These are phyloP conservation scores for Acleris literana DNA, from an alignment of 2,888 invertebrate genomes.

Conservation along the genomic window DNA sequence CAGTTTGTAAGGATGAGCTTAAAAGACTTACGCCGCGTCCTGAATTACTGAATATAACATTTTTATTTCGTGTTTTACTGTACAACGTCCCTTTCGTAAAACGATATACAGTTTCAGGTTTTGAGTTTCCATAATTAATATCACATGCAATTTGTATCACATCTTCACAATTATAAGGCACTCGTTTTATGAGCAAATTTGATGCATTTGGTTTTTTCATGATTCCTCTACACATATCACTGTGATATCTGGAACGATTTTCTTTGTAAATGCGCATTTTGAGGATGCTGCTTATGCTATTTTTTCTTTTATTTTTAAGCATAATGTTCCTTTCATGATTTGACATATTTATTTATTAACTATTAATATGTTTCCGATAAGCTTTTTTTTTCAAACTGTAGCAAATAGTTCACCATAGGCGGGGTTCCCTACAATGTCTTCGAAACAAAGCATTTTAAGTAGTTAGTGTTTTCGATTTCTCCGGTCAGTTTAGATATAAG, in stretches of 20 bases:
- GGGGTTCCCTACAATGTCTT: too few species aligned
- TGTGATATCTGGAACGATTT: neutral
- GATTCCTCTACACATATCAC: neutral
- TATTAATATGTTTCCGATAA: too few species aligned
- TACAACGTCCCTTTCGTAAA: neutral
- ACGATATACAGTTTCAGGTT: neutral
- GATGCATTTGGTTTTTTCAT: neutral
- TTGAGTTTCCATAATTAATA: neutral
- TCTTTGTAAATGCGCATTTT: neutral
- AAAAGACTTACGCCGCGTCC: neutral
- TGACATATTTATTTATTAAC: slow-evolving; percentile 8
- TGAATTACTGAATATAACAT: neutral
- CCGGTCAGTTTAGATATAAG: too few species aligned
- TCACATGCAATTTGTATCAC: neutral
- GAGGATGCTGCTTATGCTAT: neutral
- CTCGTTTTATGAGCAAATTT: neutral
- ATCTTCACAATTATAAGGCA: neutral
- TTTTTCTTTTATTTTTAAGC: neutral
- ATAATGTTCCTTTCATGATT: neutral
- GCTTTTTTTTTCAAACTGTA: too few species aligned
- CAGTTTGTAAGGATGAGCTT: neutral
- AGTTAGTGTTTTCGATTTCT: too few species aligned
- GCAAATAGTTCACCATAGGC: too few species aligned
- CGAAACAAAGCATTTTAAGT: too few species aligned
- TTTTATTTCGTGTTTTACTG: neutral